These are phyloP conservation scores for Drosophila bunnanda DNA, from an alignment of 2,888 invertebrate genomes.

Conservation along the genomic window DNA sequence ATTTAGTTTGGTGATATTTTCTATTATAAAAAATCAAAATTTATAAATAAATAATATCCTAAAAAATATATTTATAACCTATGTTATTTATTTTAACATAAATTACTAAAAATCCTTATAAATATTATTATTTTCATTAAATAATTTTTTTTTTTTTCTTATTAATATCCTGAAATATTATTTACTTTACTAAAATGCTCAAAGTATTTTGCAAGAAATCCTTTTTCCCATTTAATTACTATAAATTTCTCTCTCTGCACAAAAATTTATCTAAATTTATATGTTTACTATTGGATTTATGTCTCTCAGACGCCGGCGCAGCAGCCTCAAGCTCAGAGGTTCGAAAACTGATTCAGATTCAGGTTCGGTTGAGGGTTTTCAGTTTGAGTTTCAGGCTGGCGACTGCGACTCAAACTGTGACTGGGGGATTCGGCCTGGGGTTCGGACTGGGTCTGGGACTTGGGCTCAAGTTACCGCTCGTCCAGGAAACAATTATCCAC, in stretches of 20 bases:
- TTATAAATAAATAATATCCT: neutral
- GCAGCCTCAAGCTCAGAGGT: conserved; percentile 43
- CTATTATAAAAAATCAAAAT: neutral
- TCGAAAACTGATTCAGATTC: conserved; percentile 42
- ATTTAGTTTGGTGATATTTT: neutral
- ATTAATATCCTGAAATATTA: too few species aligned
- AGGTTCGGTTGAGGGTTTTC: conserved; percentile 47
- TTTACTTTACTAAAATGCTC: neutral
- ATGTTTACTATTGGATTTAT: conserved; percentile 78
- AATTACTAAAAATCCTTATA: neutral
- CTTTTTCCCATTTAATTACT: fast-evolving
- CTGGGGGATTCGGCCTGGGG: conserved; percentile 40
- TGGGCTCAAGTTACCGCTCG: conserved; percentile 68
- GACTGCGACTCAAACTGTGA: conserved; percentile 29
- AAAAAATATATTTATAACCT: neutral
- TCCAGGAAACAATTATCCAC: conserved; percentile 80
- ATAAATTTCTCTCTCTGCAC: conserved; percentile 60
- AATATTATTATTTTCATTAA: neutral
- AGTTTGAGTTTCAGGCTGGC: conserved; percentile 34
- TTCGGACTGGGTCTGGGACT: conserved; percentile 44
- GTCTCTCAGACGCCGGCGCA: conserved; percentile 71
- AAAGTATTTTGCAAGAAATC: neutral
- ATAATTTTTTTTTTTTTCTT: neutral
- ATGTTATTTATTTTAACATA: neutral
- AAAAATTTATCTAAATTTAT: conserved; percentile 73